Evolutionary conservation across 92 coral and sea anemone species (phyloP).

Genomic region (Porites rus): DNA sequence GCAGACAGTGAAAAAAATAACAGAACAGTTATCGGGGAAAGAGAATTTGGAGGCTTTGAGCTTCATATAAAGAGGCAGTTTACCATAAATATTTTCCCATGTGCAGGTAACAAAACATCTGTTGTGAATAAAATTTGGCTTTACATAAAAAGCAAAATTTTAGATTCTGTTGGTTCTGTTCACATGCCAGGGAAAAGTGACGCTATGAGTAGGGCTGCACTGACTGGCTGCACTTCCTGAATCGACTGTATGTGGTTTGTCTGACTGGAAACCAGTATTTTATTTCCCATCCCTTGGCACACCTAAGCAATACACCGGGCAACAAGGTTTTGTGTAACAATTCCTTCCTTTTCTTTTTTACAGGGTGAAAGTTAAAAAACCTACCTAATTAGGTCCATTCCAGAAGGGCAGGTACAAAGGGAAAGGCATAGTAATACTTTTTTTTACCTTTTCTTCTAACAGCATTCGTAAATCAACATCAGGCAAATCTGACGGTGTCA

Average conservation of each 20-base stretch:
- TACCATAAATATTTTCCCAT: neutral
- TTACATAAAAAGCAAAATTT: conserved; percentile 7
- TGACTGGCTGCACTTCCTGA: conserved; percentile 38
- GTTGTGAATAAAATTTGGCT: conserved; percentile 2
- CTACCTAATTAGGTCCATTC: conserved; percentile 14
- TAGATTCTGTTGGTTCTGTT: neutral
- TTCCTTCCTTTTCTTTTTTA: conserved; percentile 15
- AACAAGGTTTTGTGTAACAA: conserved; percentile 19
- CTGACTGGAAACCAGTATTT: conserved; percentile 1
- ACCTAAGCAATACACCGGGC: neutral
- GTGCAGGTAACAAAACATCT: neutral
- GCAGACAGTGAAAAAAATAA: conserved; percentile 2
- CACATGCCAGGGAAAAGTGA: neutral
- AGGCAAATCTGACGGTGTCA: conserved; percentile 33
- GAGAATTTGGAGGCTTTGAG: neutral
- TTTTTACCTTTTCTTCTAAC: conserved; percentile 55
- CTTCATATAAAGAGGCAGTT: too few species aligned
- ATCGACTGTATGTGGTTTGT: conserved; percentile 7
- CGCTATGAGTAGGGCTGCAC: neutral
- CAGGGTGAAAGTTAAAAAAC: conserved; percentile 15
- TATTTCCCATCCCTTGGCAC: conserved; percentile 3
- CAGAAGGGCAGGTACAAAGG: conserved; percentile 14
- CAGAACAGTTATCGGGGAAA: too few species aligned
- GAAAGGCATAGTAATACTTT: neutral
- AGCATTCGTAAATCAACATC: conserved; percentile 34